Conservation (phyloP, 2,113 vertebrate species). For the Stomatorhinus ivindoensis region DNA sequence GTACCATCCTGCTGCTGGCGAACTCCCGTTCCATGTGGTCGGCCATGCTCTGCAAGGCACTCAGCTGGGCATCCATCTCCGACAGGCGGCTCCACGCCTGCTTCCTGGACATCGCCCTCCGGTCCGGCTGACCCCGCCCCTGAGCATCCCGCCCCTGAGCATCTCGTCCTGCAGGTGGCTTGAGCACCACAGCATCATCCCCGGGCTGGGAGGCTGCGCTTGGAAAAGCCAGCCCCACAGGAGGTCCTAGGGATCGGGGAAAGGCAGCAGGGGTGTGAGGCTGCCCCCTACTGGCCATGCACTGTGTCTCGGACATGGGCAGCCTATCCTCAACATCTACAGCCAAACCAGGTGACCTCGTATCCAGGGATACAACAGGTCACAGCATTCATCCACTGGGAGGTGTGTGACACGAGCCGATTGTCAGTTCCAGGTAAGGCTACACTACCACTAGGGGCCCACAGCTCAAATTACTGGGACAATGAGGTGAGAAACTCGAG, state of each 20-base stretch:
- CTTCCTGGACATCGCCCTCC: conserved; percentile 25
- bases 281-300: neutral
- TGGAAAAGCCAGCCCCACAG: conserved; percentile 1
- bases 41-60: conserved; percentile 66
- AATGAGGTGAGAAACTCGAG: neutral
- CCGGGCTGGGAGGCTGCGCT: conserved; percentile 1
- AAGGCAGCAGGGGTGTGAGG: neutral
- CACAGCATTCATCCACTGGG: neutral
- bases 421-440: neutral
- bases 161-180: conserved; percentile 11
- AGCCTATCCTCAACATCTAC: neutral
- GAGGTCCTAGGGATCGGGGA: conserved; percentile 22
- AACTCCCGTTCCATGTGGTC: conserved; percentile 75
- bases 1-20: conserved; percentile 56
- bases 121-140: conserved; percentile 20
- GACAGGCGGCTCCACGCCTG: conserved; percentile 61
- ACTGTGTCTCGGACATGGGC: neutral
- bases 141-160: neutral
- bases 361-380: neutral
- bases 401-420: neutral
- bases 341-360: neutral
- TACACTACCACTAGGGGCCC: neutral
- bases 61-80: conserved; percentile 67
- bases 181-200: conserved; percentile 35
- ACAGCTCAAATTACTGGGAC: neutral